Conservation (phyloP, 2,888 invertebrate genomes). For the Thyatira batis region DNA sequence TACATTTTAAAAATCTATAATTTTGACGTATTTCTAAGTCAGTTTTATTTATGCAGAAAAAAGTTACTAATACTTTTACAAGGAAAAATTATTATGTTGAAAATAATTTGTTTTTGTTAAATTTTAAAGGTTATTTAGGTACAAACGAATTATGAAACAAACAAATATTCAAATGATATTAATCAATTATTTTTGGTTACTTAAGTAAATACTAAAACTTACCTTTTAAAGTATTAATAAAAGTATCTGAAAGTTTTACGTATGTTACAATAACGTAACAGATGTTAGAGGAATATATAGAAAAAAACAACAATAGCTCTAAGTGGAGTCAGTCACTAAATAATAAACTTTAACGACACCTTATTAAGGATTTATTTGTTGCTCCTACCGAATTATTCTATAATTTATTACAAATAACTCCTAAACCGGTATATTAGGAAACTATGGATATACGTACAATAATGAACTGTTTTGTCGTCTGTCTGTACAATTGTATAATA, state of each 20-base stretch:
- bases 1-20: too few relatives aligned
- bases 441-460: neutral
- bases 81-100: too few relatives aligned
- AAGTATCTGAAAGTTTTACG: constrained; percentile 37
- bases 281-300: constrained; percentile 50
- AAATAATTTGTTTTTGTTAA: too few relatives aligned
- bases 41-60: too few relatives aligned
- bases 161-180: too few relatives aligned
- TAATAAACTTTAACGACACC: constrained; percentile 75
- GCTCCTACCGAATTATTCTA: constrained; percentile 69
- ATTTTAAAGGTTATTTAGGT: too few relatives aligned
- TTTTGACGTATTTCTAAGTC: too few relatives aligned
- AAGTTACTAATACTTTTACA: too few relatives aligned
- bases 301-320: constrained; percentile 67
- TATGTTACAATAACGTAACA: constrained; percentile 55
- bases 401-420: constrained; percentile 81
- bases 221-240: constrained; percentile 1
- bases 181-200: too few relatives aligned
- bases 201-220: too few relatives aligned
- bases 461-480: neutral
- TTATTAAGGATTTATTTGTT: constrained; percentile 81
- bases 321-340: constrained; percentile 75
- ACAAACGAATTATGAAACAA: too few relatives aligned
- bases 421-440: constrained; percentile 36
- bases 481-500: neutral